A percentile compares a stretch with the other conserved stretches of the same genome.
phyloP scores from a whole-genome alignment of 2,797 vertebrate genomes.

The Pipistrellus nathusii region DNA sequence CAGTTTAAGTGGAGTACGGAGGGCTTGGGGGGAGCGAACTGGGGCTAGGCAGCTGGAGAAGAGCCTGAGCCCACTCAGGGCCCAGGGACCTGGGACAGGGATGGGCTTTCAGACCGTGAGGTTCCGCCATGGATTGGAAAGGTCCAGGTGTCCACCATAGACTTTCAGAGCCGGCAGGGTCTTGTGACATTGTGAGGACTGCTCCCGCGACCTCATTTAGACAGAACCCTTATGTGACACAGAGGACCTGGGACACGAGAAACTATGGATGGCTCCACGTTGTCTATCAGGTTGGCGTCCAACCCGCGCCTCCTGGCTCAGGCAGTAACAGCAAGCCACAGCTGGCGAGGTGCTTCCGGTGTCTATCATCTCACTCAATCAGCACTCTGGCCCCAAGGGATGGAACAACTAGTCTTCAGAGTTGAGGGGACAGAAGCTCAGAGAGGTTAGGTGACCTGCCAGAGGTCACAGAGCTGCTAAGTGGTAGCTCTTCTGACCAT shows the following conservation, averaged over 20 bases:
- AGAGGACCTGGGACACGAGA: constrained; percentile 25
- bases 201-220: constrained; percentile 51
- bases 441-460: constrained; percentile 1
- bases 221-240: constrained; percentile 52
- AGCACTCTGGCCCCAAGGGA: not conserved
- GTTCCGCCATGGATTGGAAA: not conserved
- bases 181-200: constrained; percentile 26
- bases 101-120: not conserved
- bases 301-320: not conserved
- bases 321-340: rapidly evolving
- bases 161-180: constrained; percentile 34
- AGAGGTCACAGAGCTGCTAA: not conserved
- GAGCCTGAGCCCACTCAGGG: not conserved
- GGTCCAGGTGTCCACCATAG: constrained; percentile 54
- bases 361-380: not conserved
- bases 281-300: constrained; percentile 24
- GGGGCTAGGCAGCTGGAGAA: not conserved
- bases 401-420: not conserved
- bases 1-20: not conserved
- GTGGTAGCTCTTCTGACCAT: not conserved
- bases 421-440: constrained; percentile 1
- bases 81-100: not conserved
- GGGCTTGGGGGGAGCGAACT: not conserved
- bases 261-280: not conserved
- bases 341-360: not conserved